Conservation (phyloP, 2,113 vertebrate species). For the Psettodes erumei region DNA sequence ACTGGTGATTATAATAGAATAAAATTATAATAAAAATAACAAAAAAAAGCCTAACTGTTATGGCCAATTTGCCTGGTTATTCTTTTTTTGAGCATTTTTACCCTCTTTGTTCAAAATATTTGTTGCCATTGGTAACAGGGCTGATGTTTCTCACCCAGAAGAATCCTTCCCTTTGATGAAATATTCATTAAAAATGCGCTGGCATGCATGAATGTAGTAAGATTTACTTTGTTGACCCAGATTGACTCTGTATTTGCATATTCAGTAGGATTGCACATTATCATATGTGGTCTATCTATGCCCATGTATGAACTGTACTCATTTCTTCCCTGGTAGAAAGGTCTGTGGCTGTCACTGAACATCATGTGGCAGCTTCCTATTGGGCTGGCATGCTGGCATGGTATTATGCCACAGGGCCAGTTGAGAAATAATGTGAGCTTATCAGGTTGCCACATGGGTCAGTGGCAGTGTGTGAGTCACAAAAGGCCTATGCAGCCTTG, state of each 20-base stretch:
- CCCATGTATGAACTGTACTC: conserved; percentile 63
- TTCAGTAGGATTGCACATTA: conserved; percentile 45
- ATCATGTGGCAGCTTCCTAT: conserved; percentile 66
- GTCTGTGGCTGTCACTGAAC: conserved; percentile 57
- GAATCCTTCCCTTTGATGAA: conserved; percentile 34
- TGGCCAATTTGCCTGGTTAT: neutral
- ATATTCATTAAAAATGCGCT: conserved; percentile 44
- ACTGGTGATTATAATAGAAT: neutral
- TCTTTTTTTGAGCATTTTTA: neutral
- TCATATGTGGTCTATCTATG: conserved; percentile 30
- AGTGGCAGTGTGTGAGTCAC: conserved; percentile 75
- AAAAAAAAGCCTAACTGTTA: neutral
- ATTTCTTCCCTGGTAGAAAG: conserved; percentile 17
- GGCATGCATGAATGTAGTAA: conserved; percentile 22
- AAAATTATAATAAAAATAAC: neutral
- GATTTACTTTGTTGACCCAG: conserved; percentile 52
- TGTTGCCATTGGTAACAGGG: conserved; percentile 37
- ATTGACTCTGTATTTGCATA: conserved; percentile 46
- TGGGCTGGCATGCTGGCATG: conserved; percentile 63
- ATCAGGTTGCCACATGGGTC: conserved; percentile 78
- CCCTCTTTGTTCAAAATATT: neutral
- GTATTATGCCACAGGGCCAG: conserved; percentile 63
- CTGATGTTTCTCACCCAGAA: conserved; percentile 38
- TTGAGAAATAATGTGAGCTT: conserved; percentile 78
- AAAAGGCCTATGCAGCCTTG: conserved; percentile 53